These are phyloP conservation scores for Beroe ovata DNA, from an alignment of 37 sponge, comb jelly and placozoan genomes.

Conservation along the genomic window DNA sequence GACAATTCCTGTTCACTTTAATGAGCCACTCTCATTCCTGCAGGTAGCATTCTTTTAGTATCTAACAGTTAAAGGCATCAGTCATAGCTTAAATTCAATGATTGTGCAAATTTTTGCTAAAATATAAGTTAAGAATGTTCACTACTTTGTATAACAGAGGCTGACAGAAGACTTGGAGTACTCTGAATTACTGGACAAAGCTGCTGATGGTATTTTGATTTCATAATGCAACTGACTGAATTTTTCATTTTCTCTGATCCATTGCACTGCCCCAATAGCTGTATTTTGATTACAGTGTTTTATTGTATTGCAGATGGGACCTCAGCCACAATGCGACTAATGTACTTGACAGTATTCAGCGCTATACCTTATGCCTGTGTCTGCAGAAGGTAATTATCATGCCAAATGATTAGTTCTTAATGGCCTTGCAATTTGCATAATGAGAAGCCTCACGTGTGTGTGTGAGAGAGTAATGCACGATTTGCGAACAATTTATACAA, in stretches of 20 bases:
- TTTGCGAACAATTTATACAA: too few relatives aligned
- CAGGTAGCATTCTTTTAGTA: too few relatives aligned
- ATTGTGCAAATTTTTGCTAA: too few relatives aligned
- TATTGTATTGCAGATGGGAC: slow-evolving; percentile 32
- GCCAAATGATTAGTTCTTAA: too few relatives aligned
- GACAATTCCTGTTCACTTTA: slow-evolving; percentile 88
- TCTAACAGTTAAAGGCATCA: too few relatives aligned
- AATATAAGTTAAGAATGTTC: background rate
- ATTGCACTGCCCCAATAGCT: too few relatives aligned
- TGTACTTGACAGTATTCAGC: slow-evolving; percentile 47
- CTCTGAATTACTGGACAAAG: slow-evolving; percentile 79
- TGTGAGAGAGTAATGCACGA: slow-evolving; percentile 24
- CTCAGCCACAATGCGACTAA: background rate
- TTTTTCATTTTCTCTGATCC: too few relatives aligned
- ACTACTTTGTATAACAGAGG: too few relatives aligned
- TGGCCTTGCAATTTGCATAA: background rate
- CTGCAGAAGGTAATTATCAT: slow-evolving; percentile 35
- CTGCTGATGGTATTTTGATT: slow-evolving; percentile 75
- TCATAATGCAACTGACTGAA: too few relatives aligned
- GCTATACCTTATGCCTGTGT: slow-evolving; percentile 63
- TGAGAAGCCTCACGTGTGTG: background rate
- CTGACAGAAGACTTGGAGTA: slow-evolving; percentile 91
- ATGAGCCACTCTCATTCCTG: slow-evolving; percentile 92
- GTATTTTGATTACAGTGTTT: too few relatives aligned
- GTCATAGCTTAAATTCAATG: too few relatives aligned